Base-by-base conservation (phyloP, 2,113 vertebrate species). In the Tragelaphus imberbis region DNA sequence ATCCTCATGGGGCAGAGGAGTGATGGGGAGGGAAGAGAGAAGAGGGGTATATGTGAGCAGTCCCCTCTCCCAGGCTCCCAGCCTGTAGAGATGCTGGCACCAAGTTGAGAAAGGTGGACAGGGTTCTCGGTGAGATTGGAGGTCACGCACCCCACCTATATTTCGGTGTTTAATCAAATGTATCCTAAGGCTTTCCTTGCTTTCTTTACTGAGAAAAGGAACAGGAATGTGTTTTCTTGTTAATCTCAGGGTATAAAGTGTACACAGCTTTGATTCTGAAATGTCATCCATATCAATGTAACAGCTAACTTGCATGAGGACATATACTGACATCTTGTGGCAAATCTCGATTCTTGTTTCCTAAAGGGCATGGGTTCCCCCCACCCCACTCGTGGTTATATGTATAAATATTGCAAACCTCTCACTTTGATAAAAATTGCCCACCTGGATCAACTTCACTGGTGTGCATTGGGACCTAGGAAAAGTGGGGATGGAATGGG, bases 271-370 rank as follows among this genome's bases (percentile, higher is more conserved):
- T 28, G 63, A 58, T 56, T 90, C 30, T 47, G 65, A 65, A 80
- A n/a, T 55, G 36, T 71, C 79, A 16, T 16, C 12, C 58, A 1
- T 6, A 9, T 19, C 88, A 44, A 7, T 47, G 5, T 27, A 91
- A 86, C 44, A 94, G 23, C 30, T n/a, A 51, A 65, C 53, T 58
- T 47, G 61, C 61, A 19, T 65, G 53, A 94, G 75, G 59, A 82
- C 8, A 5, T 19, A 88, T 40, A 71, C 80, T 97, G 95, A 97
- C 92, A 96, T 30, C 96, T 96, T 97, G 92, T 98, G 97, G 93
- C 58, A 82, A 92, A 49, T 1, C 55, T 44, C 9, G 2, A 5
- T 65, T 40, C 36, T 77, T 79, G 49, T 96, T 79, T 44, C 23
- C 14, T 65, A 40, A 81, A 68, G 47, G 30, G 23, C n/a, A 68